These are phyloP conservation scores for Porites lutea DNA, from an alignment of 64 coral and sea anemone genomes.

Conservation along the genomic window DNA sequence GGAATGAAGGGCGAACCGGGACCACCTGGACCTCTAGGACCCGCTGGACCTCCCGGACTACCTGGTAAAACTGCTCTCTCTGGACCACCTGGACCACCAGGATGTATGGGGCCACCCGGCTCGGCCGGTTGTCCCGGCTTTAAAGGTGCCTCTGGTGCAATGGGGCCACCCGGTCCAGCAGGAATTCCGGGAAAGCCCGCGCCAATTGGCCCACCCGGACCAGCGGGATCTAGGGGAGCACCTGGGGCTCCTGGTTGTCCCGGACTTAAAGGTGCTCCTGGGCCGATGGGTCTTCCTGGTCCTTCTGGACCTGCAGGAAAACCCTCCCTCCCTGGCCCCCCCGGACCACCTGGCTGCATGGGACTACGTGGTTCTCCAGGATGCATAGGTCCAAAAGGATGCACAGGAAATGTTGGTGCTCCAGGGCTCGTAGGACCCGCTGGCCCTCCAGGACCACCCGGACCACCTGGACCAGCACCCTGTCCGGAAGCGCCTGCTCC, in stretches of 20 bases:
- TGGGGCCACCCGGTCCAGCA: constrained; percentile 57
- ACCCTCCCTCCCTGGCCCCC: constrained; percentile 40
- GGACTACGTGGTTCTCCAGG: constrained; percentile 1
- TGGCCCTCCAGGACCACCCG: constrained; percentile 13
- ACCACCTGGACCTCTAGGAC: constrained; percentile 38
- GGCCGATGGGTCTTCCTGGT: constrained; percentile 32
- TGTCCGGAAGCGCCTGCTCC: neutral
- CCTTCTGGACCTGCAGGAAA: constrained; percentile 32
- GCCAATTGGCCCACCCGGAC: constrained; percentile 62
- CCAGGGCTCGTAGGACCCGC: constrained; percentile 35
- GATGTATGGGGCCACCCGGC: constrained; percentile 61
- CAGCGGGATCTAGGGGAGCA: constrained; percentile 51
- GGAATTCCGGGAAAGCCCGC: constrained; percentile 64
- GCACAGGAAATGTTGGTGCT: neutral
- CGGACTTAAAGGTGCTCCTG: constrained; percentile 11
- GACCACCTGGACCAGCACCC: constrained; percentile 30
- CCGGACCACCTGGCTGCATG: constrained; percentile 22
- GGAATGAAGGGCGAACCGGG: constrained; percentile 26
- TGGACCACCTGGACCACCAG: constrained; percentile 64
- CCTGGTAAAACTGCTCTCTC: constrained; percentile 62
- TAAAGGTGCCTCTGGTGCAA: constrained; percentile 51
- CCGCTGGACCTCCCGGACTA: constrained; percentile 56
- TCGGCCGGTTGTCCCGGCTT: constrained; percentile 52
- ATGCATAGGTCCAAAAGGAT: constrained; percentile 15
- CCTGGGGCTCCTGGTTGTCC: constrained; percentile 45